Base-by-base conservation (phyloP, 2,113 vertebrate species). In the Onychostoma macrolepis region DNA sequence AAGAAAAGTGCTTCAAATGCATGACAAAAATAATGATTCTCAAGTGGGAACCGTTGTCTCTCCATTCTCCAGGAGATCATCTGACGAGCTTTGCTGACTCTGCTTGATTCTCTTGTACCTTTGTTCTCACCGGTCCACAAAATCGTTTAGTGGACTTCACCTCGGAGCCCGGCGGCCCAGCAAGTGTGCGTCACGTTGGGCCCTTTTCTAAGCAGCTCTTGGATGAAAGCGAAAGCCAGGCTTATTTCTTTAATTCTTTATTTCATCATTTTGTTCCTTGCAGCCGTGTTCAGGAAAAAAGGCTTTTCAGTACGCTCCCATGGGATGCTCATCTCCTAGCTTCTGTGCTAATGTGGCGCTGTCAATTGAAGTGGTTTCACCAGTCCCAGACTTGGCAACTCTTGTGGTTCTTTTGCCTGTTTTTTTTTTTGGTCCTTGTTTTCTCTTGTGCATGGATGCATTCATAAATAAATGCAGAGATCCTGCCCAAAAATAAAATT, bases 401-500 rank as follows among this genome's bases (percentile, higher is more conserved):
- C 56, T 71, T 76, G 28, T 67, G 56, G 28, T 56, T 61, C 74
- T 74, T 84, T 74, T 65, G 9, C 85, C 88, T 78, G 19, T 89
- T 86, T 88, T 87, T 88, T 56, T 33, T 89, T 53, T 7, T 1
- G 43, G 83, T 89, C 69, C 91, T 88, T 90, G 74, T 90, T 91
- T 90, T 87, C 84, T 26, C 28, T 75, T 78, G 79, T 61, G 11
- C 80, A 81, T 82, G 80, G 69, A 90, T 91, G 85, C 90, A 91
- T 93, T 92, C 74, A 90, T 90, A 84, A 81, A 90, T 83, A 69
- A 85, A 80, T 76, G 26, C 75, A 58, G 72, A 36, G 26, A 77
- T 75, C 30, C 9, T 71, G n/a, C 83, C 78, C 28, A 26, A 80
- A 81, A 90, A 77, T 86, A 76, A 89, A 85, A 90, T 24, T 30